A percentile compares a stretch with the other conserved stretches of the same genome.
Conservation (phyloP, 2,113 vertebrate species). For the Orycteropus afer region DNA sequence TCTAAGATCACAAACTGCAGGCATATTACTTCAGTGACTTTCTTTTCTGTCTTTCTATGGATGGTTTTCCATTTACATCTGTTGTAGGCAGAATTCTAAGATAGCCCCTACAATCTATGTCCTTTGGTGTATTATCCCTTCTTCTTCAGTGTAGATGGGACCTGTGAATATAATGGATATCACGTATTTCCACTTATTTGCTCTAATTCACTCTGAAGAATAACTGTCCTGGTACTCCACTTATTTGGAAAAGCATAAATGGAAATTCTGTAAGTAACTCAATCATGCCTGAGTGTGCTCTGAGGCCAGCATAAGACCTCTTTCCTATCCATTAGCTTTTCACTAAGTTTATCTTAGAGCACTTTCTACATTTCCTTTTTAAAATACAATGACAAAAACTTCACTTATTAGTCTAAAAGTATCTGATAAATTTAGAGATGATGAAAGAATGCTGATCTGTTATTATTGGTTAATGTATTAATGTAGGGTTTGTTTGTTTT, state of each 20-base stretch:
- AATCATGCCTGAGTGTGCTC: neutral
- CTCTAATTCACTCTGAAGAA: neutral
- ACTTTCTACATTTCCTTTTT: constrained; percentile 20
- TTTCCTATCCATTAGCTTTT: neutral
- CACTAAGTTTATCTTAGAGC: constrained; percentile 19
- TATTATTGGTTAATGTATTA: constrained; percentile 37
- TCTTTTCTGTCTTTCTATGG: neutral
- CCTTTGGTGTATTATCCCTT: neutral
- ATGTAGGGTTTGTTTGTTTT: neutral
- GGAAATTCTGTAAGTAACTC: neutral
- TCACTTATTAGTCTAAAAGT: constrained; percentile 17
- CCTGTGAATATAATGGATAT: neutral
- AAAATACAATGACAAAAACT: constrained; percentile 1
- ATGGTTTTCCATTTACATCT: neutral
- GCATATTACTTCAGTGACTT: neutral
- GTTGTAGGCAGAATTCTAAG: neutral
- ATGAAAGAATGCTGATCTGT: neutral
- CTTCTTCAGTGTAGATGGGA: neutral
- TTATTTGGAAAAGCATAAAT: constrained; percentile 34
- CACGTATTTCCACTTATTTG: constrained; percentile 5
- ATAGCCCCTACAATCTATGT: neutral
- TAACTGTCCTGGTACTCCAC: neutral
- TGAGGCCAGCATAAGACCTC: neutral
- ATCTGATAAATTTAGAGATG: neutral
- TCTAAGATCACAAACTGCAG: neutral